phyloP scores from a whole-genome alignment of 1,140 invertebrate species.

The Babylonia areolata region DNA sequence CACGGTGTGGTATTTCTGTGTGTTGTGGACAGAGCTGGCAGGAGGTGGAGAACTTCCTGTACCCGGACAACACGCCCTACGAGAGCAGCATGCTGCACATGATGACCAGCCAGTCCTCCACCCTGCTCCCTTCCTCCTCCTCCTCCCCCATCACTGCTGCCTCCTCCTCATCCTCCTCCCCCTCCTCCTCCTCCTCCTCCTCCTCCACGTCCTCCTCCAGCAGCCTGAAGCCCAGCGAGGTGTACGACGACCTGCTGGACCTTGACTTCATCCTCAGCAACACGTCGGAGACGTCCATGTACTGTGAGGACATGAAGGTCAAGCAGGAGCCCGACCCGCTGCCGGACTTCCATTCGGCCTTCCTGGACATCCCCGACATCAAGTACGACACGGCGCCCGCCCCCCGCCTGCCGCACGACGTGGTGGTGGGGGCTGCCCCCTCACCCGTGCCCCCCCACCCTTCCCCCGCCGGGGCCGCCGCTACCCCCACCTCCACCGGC shows the following conservation, averaged over 20 bases:
- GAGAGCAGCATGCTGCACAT: slow-evolving; percentile 67
- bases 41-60: slow-evolving; percentile 69
- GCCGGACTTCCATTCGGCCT: slow-evolving; percentile 72
- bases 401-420: too few species aligned
- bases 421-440: not conserved
- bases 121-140: not conserved
- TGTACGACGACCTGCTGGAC: slow-evolving; percentile 72
- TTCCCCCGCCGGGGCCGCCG: not conserved
- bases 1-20: not conserved
- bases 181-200: slow-evolving; percentile 37
- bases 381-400: slow-evolving; percentile 62
- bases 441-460: too few species aligned
- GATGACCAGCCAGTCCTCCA: slow-evolving; percentile 32
- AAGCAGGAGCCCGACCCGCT: slow-evolving; percentile 66
- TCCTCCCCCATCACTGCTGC: not conserved
- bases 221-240: slow-evolving; percentile 23
- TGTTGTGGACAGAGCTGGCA: slow-evolving; percentile 66
- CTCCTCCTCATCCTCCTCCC: not conserved
- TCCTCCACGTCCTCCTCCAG: slow-evolving; percentile 27
- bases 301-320: slow-evolving; percentile 66
- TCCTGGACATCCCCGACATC: slow-evolving; percentile 74
- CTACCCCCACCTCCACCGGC: slow-evolving; percentile 1
- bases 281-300: slow-evolving; percentile 59
- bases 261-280: slow-evolving; percentile 74
- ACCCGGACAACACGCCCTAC: slow-evolving; percentile 69